Evolutionary conservation across 2,113 vertebrate genomes (phyloP).

Genomic region (Anarrhichthys ocellatus): DNA sequence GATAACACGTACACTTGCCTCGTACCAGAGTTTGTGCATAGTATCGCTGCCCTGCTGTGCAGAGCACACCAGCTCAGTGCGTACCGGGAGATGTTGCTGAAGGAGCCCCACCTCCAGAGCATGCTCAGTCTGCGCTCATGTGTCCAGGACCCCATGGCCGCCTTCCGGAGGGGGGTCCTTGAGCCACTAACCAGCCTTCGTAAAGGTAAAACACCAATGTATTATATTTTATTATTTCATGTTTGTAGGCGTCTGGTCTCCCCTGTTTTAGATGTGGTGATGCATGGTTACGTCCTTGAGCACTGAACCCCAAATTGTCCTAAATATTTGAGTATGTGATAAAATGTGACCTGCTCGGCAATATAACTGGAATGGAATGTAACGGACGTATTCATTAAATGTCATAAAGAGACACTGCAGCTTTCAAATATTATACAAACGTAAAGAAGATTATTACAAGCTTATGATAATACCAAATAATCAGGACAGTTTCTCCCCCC

Average conservation of each 20-base stretch:
- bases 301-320: neutral
- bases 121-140: conserved; percentile 96
- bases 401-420: neutral
- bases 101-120: conserved; percentile 92
- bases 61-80: conserved; percentile 88
- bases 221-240: neutral
- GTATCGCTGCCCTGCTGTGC: conserved; percentile 93
- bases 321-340: too few species aligned
- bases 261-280: neutral
- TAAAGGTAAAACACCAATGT: conserved; percentile 83
- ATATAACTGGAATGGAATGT: too few species aligned
- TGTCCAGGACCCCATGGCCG: conserved; percentile 93
- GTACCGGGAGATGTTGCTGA: conserved; percentile 92
- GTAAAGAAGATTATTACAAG: neutral
- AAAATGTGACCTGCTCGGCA: too few species aligned
- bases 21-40: conserved; percentile 97
- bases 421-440: neutral
- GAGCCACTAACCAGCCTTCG: conserved; percentile 91
- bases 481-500: neutral
- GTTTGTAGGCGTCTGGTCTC: neutral
- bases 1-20: conserved; percentile 98
- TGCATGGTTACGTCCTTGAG: neutral
- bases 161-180: conserved; percentile 92
- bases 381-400: neutral
- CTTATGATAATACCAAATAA: neutral